phyloP scores from a whole-genome alignment of 2,888 invertebrate species.

The Pseudoips prasinana region DNA sequence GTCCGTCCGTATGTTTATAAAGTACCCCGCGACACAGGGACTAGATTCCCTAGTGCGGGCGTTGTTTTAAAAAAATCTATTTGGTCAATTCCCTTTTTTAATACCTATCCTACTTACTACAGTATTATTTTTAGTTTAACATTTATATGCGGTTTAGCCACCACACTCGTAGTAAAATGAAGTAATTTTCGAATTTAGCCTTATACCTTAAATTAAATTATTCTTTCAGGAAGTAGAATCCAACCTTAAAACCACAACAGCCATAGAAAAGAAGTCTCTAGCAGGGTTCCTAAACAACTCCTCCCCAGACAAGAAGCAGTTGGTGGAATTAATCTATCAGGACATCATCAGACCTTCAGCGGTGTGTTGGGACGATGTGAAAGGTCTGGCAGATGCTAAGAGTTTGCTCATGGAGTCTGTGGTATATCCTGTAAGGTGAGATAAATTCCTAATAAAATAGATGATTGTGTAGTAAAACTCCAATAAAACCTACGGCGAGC shows the following conservation, averaged over 20 bases:
- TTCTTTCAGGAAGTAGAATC: constrained; percentile 36
- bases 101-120: too few relatives aligned
- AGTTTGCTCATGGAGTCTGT: constrained; percentile 92
- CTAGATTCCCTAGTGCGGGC: too few relatives aligned
- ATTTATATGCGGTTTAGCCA: too few relatives aligned
- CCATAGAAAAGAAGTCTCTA: constrained; percentile 56
- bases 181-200: too few relatives aligned
- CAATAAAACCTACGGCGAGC: too few relatives aligned
- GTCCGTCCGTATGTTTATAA: too few relatives aligned
- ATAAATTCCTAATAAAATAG: background rate
- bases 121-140: too few relatives aligned
- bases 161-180: too few relatives aligned
- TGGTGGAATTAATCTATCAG: constrained; percentile 85
- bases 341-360: constrained; percentile 84
- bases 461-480: background rate
- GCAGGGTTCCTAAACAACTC: constrained; percentile 47
- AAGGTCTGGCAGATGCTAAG: constrained; percentile 86
- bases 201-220: too few relatives aligned
- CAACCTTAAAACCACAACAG: constrained; percentile 34
- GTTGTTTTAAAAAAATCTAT: too few relatives aligned
- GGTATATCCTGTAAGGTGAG: constrained; percentile 85
- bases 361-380: constrained; percentile 91
- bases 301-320: constrained; percentile 83
- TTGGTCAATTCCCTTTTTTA: too few relatives aligned
- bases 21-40: too few relatives aligned